These are phyloP conservation scores for Harpalus rubripes DNA, from an alignment of 2,888 invertebrate species.

Conservation along the genomic window DNA sequence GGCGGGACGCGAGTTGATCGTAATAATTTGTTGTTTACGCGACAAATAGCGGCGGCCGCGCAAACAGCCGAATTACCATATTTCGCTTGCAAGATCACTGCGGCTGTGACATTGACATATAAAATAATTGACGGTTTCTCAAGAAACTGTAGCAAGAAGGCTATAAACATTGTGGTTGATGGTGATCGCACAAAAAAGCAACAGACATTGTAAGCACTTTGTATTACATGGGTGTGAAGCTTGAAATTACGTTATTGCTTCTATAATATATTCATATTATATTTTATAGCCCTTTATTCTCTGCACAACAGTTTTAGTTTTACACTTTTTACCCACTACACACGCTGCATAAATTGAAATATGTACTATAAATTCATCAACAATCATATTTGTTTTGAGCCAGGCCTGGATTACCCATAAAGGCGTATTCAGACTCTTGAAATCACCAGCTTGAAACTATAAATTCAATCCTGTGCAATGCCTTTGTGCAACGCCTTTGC, in stretches of 20 bases:
- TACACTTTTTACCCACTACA: background rate
- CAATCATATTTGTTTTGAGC: too few species aligned
- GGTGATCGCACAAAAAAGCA: background rate
- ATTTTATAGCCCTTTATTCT: constrained; percentile 6
- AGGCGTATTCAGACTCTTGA: too few species aligned
- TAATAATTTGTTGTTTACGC: constrained; percentile 46
- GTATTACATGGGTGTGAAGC: constrained; percentile 35
- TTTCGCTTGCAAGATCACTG: constrained; percentile 33
- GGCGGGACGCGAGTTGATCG: constrained; percentile 15
- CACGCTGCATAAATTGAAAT: background rate
- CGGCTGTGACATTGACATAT: constrained; percentile 53
- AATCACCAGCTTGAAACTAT: too few species aligned
- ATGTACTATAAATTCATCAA: too few species aligned
- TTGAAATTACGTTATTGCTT: constrained; percentile 3
- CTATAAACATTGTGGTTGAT: constrained; percentile 37
- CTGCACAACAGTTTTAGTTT: background rate
- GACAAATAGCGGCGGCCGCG: constrained; percentile 20
- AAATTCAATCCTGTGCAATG: too few species aligned
- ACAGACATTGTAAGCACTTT: constrained; percentile 20
- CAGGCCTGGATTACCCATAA: too few species aligned
- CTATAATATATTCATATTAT: constrained; percentile 2
- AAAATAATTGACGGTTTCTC: constrained; percentile 55
- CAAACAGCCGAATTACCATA: constrained; percentile 24
- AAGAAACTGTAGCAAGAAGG: constrained; percentile 30
- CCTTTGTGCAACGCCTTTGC: too few species aligned